Percentiles rank a stretch among this genome's conserved stretches.
These are phyloP conservation scores for Actinostola sp. DNA, from an alignment of 92 coral and sea anemone genomes.

Conservation along the genomic window DNA sequence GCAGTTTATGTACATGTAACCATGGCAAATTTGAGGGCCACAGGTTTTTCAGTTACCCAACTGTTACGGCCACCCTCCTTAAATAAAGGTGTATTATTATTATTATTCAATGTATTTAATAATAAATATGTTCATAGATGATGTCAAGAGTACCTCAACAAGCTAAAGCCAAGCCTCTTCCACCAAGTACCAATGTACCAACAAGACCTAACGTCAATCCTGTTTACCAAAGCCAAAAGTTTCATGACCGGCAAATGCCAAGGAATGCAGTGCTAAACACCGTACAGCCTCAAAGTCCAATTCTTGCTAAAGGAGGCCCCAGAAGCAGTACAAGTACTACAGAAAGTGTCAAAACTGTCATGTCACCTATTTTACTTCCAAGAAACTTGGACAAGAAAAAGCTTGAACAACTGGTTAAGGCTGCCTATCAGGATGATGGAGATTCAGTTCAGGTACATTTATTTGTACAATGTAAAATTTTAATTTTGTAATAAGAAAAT, in stretches of 20 bases:
- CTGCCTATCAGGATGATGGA: constrained; percentile 51
- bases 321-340: constrained; percentile 47
- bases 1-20: not conserved
- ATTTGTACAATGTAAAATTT: no score
- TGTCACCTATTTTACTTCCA: constrained; percentile 55
- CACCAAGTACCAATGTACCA: constrained; percentile 3
- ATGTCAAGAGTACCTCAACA: not conserved
- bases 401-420: constrained; percentile 56
- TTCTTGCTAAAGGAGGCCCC: constrained; percentile 25
- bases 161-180: not conserved
- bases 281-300: constrained; percentile 18
- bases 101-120: no score
- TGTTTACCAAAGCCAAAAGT: no score
- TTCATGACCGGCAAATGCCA: not conserved
- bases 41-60: no score
- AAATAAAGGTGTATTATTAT: no score
- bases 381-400: constrained; percentile 54
- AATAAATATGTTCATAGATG: no score
- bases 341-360: constrained; percentile 32
- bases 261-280: not conserved
- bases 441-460: constrained; percentile 78
- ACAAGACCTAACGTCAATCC: not conserved
- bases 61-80: no score
- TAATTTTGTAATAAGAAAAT: no score
- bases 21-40: no score